Base-by-base conservation (phyloP, 2,888 invertebrate species). In the Gasteruption jaculator region DNA sequence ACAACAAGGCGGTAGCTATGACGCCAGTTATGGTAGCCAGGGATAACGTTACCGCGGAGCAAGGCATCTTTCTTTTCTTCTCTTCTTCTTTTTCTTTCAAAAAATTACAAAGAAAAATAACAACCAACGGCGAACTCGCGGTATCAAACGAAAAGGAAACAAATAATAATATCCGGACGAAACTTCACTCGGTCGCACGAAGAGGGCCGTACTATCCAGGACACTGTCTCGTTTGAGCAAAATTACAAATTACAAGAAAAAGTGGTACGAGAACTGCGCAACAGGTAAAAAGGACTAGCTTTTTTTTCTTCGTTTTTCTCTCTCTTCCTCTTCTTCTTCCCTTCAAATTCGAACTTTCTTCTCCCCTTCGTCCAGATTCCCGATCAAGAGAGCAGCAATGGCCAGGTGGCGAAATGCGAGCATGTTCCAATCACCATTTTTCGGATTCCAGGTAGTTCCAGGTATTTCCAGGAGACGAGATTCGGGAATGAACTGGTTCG, bases 1-100 rank as follows among this genome's bases (percentile, higher is more conserved):
- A 85, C 72, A 95, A 81, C 68, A 94, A 77, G 53, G 92, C 91
- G 68, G 93, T 88, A 63, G 93, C 91, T 70, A 94, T 85, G 72
- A 95, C 91, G 71, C 93, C 92, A 71, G 91, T 88, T 74, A 95
- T 91, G 67, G 94, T 93, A 63, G 93, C 93, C 75, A 94, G 81
- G 73, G 92, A 93, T 73, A 94, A 79, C 71, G 92, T 91, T 70
- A 93, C 88, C 66, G 94, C 92, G 65, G 91, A 91, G 78, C 91
- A 91, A 76, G 91, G 91, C 91, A 91, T 91, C 74, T 76, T 82
- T 47, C 16, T 36, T 32, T 7, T 25, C 36, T 20, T 22, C 31
- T 30, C 16, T 26, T 53, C 38, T 51, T 41, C 25, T 19, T 42
- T 40, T 45, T 45, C 45, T 45, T 42, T n/a, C n/a, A n/a, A n/a